phyloP scores from a whole-genome alignment of 2,888 invertebrate genomes.

The Leptopterna dolabrata region DNA sequence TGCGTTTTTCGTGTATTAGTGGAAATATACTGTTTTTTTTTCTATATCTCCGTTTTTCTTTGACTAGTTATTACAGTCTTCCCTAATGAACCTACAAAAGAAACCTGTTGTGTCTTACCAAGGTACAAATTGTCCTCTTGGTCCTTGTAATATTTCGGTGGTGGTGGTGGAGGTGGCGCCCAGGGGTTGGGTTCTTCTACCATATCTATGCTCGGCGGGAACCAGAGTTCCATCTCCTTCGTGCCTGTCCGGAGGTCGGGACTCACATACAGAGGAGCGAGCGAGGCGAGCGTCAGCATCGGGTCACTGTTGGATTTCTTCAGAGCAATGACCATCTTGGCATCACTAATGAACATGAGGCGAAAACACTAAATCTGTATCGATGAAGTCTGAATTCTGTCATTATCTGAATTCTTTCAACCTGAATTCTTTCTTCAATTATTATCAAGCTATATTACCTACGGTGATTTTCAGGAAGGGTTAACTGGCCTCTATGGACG shows the following conservation, averaged over 20 bases:
- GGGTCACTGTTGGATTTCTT: slow-evolving; percentile 75
- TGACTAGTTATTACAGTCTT: too few relatives aligned
- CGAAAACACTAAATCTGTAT: too few relatives aligned
- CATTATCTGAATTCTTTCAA: too few relatives aligned
- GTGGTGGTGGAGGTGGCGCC: slow-evolving; percentile 53
- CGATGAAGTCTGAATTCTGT: too few relatives aligned
- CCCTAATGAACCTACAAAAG: too few relatives aligned
- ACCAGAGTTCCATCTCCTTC: slow-evolving; percentile 68
- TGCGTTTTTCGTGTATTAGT: too few relatives aligned
- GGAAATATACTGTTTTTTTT: too few relatives aligned
- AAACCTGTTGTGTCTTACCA: slow-evolving; percentile 12
- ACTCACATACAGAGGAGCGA: slow-evolving; percentile 78
- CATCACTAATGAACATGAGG: slow-evolving; percentile 69
- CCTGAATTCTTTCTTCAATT: too few relatives aligned
- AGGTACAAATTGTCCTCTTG: slow-evolving; percentile 53
- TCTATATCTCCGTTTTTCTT: too few relatives aligned
- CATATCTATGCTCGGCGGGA: slow-evolving; percentile 59
- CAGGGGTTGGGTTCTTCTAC: slow-evolving; percentile 57
- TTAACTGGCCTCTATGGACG: too few relatives aligned
- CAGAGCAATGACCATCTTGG: slow-evolving; percentile 78
- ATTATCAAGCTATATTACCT: too few relatives aligned
- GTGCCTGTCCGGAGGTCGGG: slow-evolving; percentile 74
- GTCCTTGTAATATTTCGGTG: slow-evolving; percentile 34
- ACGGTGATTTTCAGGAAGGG: too few relatives aligned
- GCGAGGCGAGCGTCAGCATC: slow-evolving; percentile 73